These are phyloP conservation scores for Lepilemur ruficaudatus DNA, from an alignment of 2,797 vertebrate species.

Conservation along the genomic window DNA sequence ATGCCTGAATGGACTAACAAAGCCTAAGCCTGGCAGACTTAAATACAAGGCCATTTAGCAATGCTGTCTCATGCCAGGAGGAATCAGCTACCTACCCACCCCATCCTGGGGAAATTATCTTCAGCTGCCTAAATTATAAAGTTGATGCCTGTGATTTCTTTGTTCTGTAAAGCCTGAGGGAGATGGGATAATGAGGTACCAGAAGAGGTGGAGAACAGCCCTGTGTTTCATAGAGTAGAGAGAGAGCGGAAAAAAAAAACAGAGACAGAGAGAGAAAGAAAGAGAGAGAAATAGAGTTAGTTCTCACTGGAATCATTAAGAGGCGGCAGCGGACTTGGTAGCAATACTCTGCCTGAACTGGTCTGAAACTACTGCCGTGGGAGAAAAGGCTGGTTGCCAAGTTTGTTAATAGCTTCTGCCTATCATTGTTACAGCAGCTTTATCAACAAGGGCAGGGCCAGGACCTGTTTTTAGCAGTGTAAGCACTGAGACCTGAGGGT, in stretches of 20 bases:
- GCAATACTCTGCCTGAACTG: conserved; percentile 42
- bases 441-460: conserved; percentile 40
- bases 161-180: conserved; percentile 58
- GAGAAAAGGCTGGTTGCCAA: conserved; percentile 57
- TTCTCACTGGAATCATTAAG: conserved; percentile 7
- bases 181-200: conserved; percentile 56
- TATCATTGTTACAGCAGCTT: conserved; percentile 44
- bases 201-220: conserved; percentile 36
- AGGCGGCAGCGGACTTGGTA: not conserved
- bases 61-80: conserved; percentile 53
- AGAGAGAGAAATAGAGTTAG: not conserved
- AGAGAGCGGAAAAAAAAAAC: not conserved
- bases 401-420: conserved; percentile 60
- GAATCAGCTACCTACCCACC: conserved; percentile 55
- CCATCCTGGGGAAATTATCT: conserved; percentile 63
- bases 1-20: conserved; percentile 57
- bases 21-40: conserved; percentile 52
- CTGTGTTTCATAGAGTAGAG: not conserved
- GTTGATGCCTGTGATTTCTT: conserved; percentile 67
- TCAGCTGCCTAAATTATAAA: conserved; percentile 66
- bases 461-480: conserved; percentile 56
- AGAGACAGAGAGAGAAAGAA: not conserved
- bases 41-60: conserved; percentile 56
- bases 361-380: conserved; percentile 39
- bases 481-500: conserved; percentile 34